phyloP scores from a whole-genome alignment of 2,113 vertebrate species.

The Phrynosoma platyrhinos region DNA sequence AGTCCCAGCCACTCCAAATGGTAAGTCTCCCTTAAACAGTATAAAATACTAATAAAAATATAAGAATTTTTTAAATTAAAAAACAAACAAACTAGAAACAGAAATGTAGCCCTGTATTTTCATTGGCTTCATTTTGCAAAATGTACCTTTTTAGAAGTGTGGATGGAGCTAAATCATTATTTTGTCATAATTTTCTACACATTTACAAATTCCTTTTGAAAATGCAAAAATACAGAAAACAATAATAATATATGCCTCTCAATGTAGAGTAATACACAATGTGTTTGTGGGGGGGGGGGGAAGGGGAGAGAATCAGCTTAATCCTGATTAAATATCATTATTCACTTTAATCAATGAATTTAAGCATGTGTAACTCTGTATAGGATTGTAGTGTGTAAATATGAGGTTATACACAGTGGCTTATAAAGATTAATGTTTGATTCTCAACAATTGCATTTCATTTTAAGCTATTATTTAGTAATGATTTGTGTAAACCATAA shows the following conservation, averaged over 20 bases:
- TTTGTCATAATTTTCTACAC: neutral
- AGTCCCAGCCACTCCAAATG: too few relatives aligned
- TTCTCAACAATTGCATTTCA: neutral
- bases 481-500: neutral
- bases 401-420: neutral
- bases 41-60: neutral
- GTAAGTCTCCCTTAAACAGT: too few relatives aligned
- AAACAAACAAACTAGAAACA: too few relatives aligned
- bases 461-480: constrained; percentile 6
- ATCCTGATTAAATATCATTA: neutral
- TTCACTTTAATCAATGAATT: neutral
- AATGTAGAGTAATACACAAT: neutral
- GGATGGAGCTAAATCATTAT: neutral
- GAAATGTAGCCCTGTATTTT: neutral
- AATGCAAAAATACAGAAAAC: neutral
- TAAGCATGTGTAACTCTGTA: neutral
- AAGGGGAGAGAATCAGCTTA: neutral
- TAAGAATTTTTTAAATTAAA: too few relatives aligned
- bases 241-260: neutral
- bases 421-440: constrained; percentile 10
- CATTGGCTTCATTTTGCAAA: neutral
- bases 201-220: neutral
- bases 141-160: neutral
- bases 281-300: too few relatives aligned
- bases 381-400: neutral